Base-by-base conservation (phyloP, 2,888 invertebrate species). In the Rhabditophanes sp. region DNA sequence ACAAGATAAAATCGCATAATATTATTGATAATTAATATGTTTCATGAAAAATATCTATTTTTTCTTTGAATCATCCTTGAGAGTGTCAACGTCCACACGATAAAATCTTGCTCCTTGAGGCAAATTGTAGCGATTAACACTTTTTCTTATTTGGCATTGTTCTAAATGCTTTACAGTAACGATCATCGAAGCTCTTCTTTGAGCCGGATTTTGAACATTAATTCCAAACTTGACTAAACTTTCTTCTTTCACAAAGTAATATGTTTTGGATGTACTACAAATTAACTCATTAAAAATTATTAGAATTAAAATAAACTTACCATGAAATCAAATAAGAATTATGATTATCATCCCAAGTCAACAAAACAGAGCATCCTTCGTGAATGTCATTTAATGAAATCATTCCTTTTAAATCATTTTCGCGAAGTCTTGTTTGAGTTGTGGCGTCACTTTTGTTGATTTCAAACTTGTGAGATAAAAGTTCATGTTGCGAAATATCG, bases 11-110 rank as follows among this genome's bases (percentile, higher is more conserved):
- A n/a, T n/a, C n/a, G n/a, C n/a, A n/a, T n/a, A n/a, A n/a, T n/a
- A n/a, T n/a, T n/a, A n/a, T n/a, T n/a, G n/a, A n/a, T n/a, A n/a
- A n/a, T n/a, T n/a, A n/a, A n/a, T n/a, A n/a, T n/a, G n/a, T n/a
- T n/a, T n/a, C n/a, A n/a, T n/a, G n/a, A n/a, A n/a, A n/a, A n/a
- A n/a, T n/a, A n/a, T n/a, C n/a, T n/a, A n/a, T n/a, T n/a, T n/a
- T n/a, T n/a, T n/a, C n/a, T n/a, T n/a, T n/a, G n/a, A n/a, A n/a
- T n/a, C n/a, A n/a, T n/a, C n/a, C n/a, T n/a, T n/a, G n/a, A n/a
- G n/a, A n/a, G n/a, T n/a, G n/a, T 43, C 46, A 3, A 57, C 55
- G 23, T 56, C 56, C n/a, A 61, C 56, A 11, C 57, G 52, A 30
- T 51, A 57, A 11, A 61, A 57, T 9, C 53, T 50, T 8, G 61